These are phyloP conservation scores for Enteromius viviparus DNA, from an alignment of 2,797 vertebrate species.

Conservation along the genomic window DNA sequence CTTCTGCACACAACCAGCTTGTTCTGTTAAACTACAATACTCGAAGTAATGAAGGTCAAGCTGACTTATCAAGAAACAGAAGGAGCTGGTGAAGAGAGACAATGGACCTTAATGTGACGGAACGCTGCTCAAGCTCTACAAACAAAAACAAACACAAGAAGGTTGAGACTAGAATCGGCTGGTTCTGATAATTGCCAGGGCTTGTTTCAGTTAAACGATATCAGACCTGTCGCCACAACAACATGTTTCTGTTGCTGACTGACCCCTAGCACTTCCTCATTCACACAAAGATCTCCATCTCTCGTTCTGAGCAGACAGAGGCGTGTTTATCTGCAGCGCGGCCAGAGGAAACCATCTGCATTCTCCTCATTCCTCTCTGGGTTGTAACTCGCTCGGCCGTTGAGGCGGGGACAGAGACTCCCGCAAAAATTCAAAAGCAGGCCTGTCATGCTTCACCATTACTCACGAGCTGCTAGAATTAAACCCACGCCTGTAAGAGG, in stretches of 20 bases:
- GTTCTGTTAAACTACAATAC: neutral
- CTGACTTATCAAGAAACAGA: neutral
- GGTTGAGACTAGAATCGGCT: neutral
- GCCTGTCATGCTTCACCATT: slow-evolving; percentile 23
- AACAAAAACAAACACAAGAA: neutral
- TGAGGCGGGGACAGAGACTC: slow-evolving; percentile 35
- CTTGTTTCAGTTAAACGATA: neutral
- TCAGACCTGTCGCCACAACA: neutral
- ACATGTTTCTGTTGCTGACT: too few species aligned
- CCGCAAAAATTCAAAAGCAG: slow-evolving; percentile 51
- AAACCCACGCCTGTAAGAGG: too few species aligned
- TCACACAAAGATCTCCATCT: too few species aligned
- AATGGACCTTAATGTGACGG: neutral
- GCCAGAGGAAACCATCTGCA: slow-evolving; percentile 25
- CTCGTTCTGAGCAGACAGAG: neutral
- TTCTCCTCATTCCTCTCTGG: slow-evolving; percentile 48
- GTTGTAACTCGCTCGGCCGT: slow-evolving; percentile 32
- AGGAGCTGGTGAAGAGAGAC: neutral
- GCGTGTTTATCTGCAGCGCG: slow-evolving; percentile 23
- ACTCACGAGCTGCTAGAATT: too few species aligned
- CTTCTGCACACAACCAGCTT: too few species aligned
- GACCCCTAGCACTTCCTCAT: neutral
- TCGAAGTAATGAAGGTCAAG: neutral
- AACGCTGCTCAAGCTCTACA: too few species aligned
- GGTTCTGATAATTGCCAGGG: neutral